Evolutionary conservation across 2,113 vertebrate genomes (phyloP), one percentile per base, ranked within the genome.

Genomic region (Esox niger): DNA sequence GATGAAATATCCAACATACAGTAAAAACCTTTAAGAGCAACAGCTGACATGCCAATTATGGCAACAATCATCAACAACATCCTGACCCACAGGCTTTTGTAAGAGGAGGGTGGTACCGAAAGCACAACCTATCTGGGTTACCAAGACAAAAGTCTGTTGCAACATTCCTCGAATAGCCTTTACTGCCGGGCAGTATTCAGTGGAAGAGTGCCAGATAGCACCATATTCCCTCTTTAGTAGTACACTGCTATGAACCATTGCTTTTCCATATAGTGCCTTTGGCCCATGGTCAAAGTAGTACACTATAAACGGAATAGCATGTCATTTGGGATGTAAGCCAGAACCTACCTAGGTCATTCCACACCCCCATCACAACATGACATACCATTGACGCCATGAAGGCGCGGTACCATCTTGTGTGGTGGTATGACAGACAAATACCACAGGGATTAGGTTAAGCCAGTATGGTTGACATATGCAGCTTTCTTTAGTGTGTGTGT

Each of bases 1-100:
- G n/a, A n/a, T n/a, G n/a, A n/a, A n/a, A n/a, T n/a, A n/a, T n/a
- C n/a, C n/a, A n/a, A n/a, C n/a, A n/a, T n/a, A n/a, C n/a, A n/a
- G n/a, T n/a, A n/a, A n/a, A n/a, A 20, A 52, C 2, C 7, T 9
- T 21, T 52, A 15, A 9, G 47, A 6, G 5, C 47, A 0, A 23
- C 47, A 21, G 4, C 38, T 52, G 47, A 52, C 20, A 7, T 58
- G 25, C 30, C 26, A 58, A 26, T 58, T 58, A n/a, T 29, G 26
- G 55, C 26, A 57, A 57, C 55, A 57, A 57, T n/a, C n/a, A n/a
- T n/a, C n/a, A n/a, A n/a, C n/a, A n/a, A 57, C 55, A 57, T 25
- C 11, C 21, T 55, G 23, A 55, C n/a, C 25, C 4, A 23, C 25
- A 21, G 52, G n/a, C 10, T 2, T 20, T 55, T 26, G 21, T 55